Evolutionary conservation across 92 coral and sea anemone genomes (phyloP).

Genomic region (Siderastrea siderea): DNA sequence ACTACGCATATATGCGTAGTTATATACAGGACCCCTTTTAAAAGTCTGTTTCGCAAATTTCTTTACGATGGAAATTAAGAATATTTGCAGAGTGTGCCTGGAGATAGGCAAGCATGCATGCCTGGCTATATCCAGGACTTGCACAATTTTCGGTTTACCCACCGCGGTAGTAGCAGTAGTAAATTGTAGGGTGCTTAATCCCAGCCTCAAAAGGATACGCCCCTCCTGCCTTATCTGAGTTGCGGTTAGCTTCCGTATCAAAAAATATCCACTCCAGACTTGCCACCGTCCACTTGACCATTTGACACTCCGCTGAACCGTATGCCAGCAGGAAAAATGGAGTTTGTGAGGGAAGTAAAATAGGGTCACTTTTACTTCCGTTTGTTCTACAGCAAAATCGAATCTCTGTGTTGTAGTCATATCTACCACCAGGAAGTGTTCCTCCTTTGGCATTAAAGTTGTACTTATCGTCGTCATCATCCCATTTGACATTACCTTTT

Average conservation of each 20-base stretch:
- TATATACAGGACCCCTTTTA: too few relatives aligned
- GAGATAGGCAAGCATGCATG: too few relatives aligned
- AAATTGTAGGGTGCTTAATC: slow-evolving; percentile 20
- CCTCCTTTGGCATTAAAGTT: slow-evolving; percentile 1
- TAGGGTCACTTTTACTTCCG: slow-evolving; percentile 48
- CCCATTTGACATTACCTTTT: slow-evolving; percentile 54
- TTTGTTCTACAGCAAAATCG: slow-evolving; percentile 61
- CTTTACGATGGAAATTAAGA: too few relatives aligned
- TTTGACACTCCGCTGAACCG: slow-evolving; percentile 67
- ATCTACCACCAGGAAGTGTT: slow-evolving; percentile 48
- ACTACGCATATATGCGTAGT: too few relatives aligned
- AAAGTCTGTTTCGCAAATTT: too few relatives aligned
- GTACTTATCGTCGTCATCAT: slow-evolving; percentile 27
- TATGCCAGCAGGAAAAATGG: slow-evolving; percentile 80
- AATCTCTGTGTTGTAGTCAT: slow-evolving; percentile 30
- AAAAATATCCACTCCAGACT: slow-evolving; percentile 68
- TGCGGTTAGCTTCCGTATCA: background rate
- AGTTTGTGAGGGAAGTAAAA: slow-evolving; percentile 55
- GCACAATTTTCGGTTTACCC: background rate
- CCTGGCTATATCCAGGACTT: too few relatives aligned
- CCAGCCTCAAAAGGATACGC: slow-evolving; percentile 31
- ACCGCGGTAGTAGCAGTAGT: slow-evolving; percentile 66
- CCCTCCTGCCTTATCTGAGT: background rate
- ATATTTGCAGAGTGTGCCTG: too few relatives aligned
- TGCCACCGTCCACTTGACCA: slow-evolving; percentile 72